Conservation (phyloP, 2,888 invertebrate genomes). For the Hydrotaea cyrtoneurina region DNA sequence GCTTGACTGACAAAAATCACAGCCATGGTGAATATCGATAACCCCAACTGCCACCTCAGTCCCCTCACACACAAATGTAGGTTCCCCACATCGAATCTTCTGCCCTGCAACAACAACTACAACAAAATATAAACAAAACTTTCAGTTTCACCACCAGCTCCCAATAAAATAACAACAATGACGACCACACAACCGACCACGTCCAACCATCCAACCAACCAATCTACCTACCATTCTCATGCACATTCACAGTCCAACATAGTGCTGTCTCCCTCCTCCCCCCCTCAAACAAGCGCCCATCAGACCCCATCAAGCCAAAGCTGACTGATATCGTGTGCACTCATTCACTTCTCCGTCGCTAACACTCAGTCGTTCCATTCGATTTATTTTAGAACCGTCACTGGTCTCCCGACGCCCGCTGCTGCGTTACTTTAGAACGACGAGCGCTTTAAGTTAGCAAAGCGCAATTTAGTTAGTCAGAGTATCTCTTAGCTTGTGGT, state of each 20-base stretch:
- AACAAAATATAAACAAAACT: not conserved
- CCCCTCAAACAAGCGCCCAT: not conserved
- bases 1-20: not conserved
- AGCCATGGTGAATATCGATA: slow-evolving; percentile 1
- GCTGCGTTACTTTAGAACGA: slow-evolving; percentile 46
- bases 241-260: too few relatives aligned
- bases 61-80: not conserved
- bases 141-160: slow-evolving; percentile 2
- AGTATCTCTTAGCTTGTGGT: slow-evolving; percentile 59
- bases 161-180: not conserved
- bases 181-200: slow-evolving; percentile 20
- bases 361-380: not conserved
- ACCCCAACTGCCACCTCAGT: not conserved
- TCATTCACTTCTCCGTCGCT: not conserved
- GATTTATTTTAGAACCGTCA: not conserved
- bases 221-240: not conserved
- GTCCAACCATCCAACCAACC: not conserved
- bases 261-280: too few relatives aligned
- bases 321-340: not conserved
- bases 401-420: slow-evolving; percentile 18
- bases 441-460: slow-evolving; percentile 36
- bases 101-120: slow-evolving; percentile 21
- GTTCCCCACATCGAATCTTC: not conserved
- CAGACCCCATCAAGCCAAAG: not conserved
- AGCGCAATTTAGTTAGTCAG: slow-evolving; percentile 55